Evolutionary conservation across 2,797 vertebrate species (phyloP).

Genomic region (Denticeps clupeoides): DNA sequence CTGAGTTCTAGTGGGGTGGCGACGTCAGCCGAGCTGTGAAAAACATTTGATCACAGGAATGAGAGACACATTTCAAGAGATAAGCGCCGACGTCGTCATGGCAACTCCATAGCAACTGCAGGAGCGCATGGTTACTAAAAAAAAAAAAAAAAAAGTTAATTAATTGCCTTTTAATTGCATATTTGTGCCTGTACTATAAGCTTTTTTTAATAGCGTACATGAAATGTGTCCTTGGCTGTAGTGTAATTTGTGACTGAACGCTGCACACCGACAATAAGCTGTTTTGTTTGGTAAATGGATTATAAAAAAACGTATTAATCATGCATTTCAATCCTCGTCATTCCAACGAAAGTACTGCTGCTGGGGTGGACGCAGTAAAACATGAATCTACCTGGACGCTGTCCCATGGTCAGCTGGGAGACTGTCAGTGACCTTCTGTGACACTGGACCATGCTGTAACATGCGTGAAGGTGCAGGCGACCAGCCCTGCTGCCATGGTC

Average conservation of each 20-base stretch:
- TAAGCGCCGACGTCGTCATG: conserved; percentile 41
- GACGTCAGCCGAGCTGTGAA: conserved; percentile 3
- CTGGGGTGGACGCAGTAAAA: not conserved
- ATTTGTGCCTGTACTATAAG: conserved; percentile 32
- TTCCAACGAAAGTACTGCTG: not conserved
- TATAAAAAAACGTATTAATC: not conserved
- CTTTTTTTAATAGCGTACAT: not conserved
- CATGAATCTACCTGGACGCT: not conserved
- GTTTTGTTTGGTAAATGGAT: conserved; percentile 22
- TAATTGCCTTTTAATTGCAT: conserved; percentile 51
- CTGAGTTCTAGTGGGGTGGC: no score
- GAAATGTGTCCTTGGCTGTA: not conserved
- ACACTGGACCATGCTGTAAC: no score
- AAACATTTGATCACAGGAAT: conserved; percentile 10
- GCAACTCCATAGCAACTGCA: conserved; percentile 42
- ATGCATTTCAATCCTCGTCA: not conserved
- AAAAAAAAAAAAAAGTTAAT: conserved; percentile 54
- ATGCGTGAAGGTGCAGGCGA: no score
- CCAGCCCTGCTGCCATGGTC: no score
- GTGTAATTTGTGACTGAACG: not conserved
- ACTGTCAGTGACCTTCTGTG: no score
- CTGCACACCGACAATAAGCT: conserved; percentile 13
- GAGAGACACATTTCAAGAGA: conserved; percentile 12
- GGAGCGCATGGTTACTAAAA: conserved; percentile 43
- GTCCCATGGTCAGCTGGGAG: not conserved